Base-by-base conservation (phyloP, 1,140 invertebrate species). In the Dermatophagoides farinae region DNA sequence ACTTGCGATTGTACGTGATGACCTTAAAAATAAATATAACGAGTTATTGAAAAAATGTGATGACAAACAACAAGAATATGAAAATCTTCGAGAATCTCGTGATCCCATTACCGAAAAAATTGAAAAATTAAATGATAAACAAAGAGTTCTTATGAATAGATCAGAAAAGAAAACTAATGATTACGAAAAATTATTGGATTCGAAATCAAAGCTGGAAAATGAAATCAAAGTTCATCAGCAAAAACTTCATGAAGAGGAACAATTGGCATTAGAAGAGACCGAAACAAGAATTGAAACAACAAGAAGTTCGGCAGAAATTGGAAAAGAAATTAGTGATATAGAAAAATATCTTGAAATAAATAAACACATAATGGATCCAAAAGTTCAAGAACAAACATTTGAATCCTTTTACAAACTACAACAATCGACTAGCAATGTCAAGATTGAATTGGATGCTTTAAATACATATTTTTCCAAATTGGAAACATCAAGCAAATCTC, bases 231-330 rank as follows among this genome's bases (percentile, higher is more conserved):
- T 31, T 31, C 8, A 31, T 31, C 2, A 31, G 31, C 2, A 31
- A 31, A 31, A 31, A 31, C 31, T 31, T 31, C 31, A 31, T 31
- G 31, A 31, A 31, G 31, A 31, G 8, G 31, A 18, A 20, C 4
- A 6, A 6, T 6, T 6, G 22, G 22, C 22, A 12, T 18, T 51
- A 18, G 25, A 51, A 12, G 22, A 6, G 49, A 22, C 49, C 44
- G 20, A 64, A 64, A 40, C 16, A 43, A 53, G 68, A 67, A 60
- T 65, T 71, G 20, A 44, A 18, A 40, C n/a, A 23, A 18, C 18
- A 22, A n/a, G 43, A 57, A 22, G 31, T 31, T 31, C 31, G 31
- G 31, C 31, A 31, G 31, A 31, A 31, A n/a, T 9, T 6, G n/a
- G 11, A 4, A 49, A 16, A n/a, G 18, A 50, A 31, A 31, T 8